These are phyloP conservation scores for Opisthocomus hoazin DNA, from an alignment of 2,113 vertebrate genomes.

Conservation along the genomic window DNA sequence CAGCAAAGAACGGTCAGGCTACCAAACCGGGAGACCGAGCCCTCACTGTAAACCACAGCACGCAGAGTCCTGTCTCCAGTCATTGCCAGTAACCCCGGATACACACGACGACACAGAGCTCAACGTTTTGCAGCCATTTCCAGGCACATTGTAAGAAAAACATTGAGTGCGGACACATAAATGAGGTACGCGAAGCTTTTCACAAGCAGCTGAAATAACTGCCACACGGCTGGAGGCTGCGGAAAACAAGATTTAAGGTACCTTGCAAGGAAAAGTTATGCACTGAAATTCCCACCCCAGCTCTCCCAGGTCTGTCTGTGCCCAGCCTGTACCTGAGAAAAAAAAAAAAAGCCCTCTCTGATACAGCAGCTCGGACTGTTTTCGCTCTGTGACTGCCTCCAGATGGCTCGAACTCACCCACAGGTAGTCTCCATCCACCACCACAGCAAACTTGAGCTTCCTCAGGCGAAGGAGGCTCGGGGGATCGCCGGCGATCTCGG, in stretches of 20 bases:
- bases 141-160: not conserved
- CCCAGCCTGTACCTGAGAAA: not conserved
- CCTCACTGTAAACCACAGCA: not conserved
- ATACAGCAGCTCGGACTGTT: too few relatives aligned
- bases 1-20: not conserved
- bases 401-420: conserved; percentile 72
- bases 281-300: not conserved
- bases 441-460: conserved; percentile 80
- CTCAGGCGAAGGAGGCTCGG: conserved; percentile 69
- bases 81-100: not conserved
- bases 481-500: conserved; percentile 69
- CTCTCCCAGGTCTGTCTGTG: not conserved
- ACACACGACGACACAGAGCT: fast-evolving
- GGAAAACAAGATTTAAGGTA: not conserved
- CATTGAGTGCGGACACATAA: fast-evolving
- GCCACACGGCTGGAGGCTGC: not conserved
- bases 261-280: not conserved
- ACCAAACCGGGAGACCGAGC: not conserved
- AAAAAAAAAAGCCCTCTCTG: not conserved
- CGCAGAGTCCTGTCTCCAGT: not conserved
- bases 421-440: conserved; percentile 70
- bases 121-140: not conserved
- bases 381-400: not conserved
- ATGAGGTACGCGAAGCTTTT: fast-evolving
- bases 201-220: not conserved